Evolutionary conservation across 2,888 invertebrate genomes (phyloP).

Genomic region (Mantis religiosa): DNA sequence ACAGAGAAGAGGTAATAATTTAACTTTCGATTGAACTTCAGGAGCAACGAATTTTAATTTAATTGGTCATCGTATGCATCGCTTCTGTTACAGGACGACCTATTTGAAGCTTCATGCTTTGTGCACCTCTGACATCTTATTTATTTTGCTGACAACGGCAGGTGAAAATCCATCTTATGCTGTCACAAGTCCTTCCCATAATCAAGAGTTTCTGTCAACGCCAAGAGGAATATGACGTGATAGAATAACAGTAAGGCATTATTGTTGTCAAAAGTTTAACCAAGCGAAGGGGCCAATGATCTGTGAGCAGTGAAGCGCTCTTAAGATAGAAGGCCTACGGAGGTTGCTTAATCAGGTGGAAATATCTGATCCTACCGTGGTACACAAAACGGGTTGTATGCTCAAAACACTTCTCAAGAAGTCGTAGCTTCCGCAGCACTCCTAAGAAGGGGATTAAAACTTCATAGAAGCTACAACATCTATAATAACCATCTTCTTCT

Average conservation of each 20-base stretch:
- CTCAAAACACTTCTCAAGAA: neutral
- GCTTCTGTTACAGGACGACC: too few relatives aligned
- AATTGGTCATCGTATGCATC: too few relatives aligned
- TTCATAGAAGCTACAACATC: neutral
- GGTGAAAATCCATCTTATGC: neutral
- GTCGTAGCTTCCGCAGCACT: neutral
- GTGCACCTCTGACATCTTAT: neutral
- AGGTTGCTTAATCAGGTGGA: neutral
- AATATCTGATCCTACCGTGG: neutral
- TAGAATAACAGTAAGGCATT: neutral
- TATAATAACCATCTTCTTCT: neutral
- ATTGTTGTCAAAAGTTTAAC: neutral
- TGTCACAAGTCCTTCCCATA: neutral
- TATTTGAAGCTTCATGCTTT: too few relatives aligned
- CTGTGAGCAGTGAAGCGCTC: neutral
- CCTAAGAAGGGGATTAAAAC: neutral
- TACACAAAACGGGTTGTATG: neutral
- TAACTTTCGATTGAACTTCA: too few relatives aligned
- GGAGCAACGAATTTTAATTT: too few relatives aligned
- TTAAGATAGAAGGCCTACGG: neutral
- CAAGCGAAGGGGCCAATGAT: neutral
- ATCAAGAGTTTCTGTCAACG: neutral
- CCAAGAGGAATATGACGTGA: neutral
- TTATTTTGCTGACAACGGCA: neutral
- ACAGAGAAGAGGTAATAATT: too few relatives aligned